These are phyloP conservation scores for Drosophila meridionalis DNA, from an alignment of 2,888 invertebrate genomes.

Conservation along the genomic window DNA sequence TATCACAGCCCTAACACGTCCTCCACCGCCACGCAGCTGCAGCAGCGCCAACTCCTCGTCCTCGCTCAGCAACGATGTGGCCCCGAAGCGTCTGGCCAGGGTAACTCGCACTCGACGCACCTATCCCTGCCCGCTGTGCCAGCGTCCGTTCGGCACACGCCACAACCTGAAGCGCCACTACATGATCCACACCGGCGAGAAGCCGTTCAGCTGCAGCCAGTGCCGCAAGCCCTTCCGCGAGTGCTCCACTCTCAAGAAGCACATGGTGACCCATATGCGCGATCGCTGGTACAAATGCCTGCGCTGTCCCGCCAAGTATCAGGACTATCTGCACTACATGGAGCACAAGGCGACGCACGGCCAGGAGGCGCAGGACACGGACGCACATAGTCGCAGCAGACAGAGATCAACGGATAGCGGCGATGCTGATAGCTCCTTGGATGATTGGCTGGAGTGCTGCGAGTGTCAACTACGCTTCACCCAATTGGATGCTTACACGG, in stretches of 20 bases:
- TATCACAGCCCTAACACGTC: conserved; percentile 25
- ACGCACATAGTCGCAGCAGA: background rate
- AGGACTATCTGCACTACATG: conserved; percentile 82
- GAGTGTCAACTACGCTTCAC: conserved; percentile 82
- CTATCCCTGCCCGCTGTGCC: conserved; percentile 83
- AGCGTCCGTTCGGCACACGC: conserved; percentile 83
- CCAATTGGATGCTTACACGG: conserved; percentile 81
- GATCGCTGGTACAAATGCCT: conserved; percentile 84
- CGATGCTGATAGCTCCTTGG: conserved; percentile 66
- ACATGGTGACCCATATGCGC: conserved; percentile 83
- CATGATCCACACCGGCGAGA: conserved; percentile 85
- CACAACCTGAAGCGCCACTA: conserved; percentile 84
- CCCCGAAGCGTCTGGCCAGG: conserved; percentile 10
- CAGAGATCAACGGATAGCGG: conserved; percentile 71
- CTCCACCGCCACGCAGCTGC: conserved; percentile 49
- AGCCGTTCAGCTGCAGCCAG: conserved; percentile 83
- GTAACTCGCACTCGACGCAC: conserved; percentile 65
- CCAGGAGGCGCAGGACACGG: conserved; percentile 28
- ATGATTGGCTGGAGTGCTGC: conserved; percentile 83
- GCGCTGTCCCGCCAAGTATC: conserved; percentile 79
- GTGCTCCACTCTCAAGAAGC: conserved; percentile 84
- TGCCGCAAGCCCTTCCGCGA: conserved; percentile 84
- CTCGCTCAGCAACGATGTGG: conserved; percentile 66
- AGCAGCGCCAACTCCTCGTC: conserved; percentile 72
- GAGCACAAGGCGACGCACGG: conserved; percentile 79